Conservation (phyloP, 2,888 invertebrate species). For the Coleophora deauratella region DNA sequence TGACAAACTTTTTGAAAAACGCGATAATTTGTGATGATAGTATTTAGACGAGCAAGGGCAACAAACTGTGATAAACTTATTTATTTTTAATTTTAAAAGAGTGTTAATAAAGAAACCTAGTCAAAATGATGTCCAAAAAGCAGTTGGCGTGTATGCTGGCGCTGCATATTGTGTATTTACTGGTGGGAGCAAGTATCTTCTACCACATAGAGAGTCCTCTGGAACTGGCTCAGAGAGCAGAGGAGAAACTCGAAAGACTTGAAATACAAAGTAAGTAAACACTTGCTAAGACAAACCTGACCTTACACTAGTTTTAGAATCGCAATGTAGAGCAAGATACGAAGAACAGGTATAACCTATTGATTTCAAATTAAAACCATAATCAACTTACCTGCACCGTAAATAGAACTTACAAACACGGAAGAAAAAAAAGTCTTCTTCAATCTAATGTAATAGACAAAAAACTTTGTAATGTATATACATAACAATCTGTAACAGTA, state of each 20-base stretch:
- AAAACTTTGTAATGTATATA: too few species aligned
- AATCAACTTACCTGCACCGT: too few species aligned
- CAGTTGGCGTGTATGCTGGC: constrained; percentile 84
- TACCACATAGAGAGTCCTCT: constrained; percentile 85
- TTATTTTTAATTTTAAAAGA: constrained; percentile 15
- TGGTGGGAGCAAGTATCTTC: constrained; percentile 90
- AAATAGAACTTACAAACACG: too few species aligned
- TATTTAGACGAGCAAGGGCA: constrained; percentile 19
- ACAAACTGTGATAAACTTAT: constrained; percentile 25
- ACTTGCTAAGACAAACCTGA: not conserved
- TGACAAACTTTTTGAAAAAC: constrained; percentile 13
- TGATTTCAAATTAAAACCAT: too few species aligned
- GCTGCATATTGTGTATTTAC: constrained; percentile 82
- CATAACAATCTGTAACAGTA: too few species aligned
- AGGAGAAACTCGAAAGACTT: constrained; percentile 76
- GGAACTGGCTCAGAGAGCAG: constrained; percentile 76
- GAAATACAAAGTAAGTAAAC: constrained; percentile 80
- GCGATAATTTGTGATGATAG: constrained; percentile 31
- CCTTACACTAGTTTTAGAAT: constrained; percentile 2
- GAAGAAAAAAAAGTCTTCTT: too few species aligned
- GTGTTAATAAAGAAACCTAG: constrained; percentile 28
- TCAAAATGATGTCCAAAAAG: constrained; percentile 85
- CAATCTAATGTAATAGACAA: too few species aligned
- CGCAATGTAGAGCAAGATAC: too few species aligned
- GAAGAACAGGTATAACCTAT: too few species aligned